phyloP scores from a whole-genome alignment of 53 echinoderm and acorn worm genomes.

The Antedon mediterranea region DNA sequence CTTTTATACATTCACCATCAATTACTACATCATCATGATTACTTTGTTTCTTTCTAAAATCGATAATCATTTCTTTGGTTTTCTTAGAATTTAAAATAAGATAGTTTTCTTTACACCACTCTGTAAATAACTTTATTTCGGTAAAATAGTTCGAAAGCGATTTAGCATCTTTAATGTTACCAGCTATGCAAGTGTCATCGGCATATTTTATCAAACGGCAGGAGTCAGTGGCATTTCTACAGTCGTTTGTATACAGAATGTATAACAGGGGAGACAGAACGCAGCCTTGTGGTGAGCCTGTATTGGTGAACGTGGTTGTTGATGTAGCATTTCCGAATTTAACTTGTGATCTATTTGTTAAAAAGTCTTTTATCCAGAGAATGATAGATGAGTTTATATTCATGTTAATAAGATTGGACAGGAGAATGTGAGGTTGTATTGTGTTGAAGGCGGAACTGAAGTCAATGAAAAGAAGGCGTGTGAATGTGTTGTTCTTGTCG shows the following conservation, averaged over 20 bases:
- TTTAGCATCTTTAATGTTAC: no score
- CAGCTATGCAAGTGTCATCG: no score
- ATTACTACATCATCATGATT: no score
- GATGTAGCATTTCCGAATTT: not conserved
- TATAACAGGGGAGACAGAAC: not conserved
- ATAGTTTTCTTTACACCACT: no score
- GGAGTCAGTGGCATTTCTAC: not conserved
- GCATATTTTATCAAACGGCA: no score
- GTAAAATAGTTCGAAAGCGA: no score
- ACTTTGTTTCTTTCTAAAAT: no score
- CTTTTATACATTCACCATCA: no score
- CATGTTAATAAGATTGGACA: not conserved
- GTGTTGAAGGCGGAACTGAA: not conserved
- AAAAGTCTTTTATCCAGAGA: not conserved
- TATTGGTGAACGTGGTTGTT: not conserved
- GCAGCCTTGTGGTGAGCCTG: slow-evolving; percentile 2
- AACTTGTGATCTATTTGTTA: not conserved
- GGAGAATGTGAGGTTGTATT: not conserved
- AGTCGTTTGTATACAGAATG: slow-evolving; percentile 2
- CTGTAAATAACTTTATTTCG: no score
- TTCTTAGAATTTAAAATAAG: no score
- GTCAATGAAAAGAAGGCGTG: not conserved
- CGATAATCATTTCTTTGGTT: no score
- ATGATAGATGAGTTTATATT: not conserved
- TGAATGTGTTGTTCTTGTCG: not conserved